Conservation (phyloP, 2,113 vertebrate species). For the Microtus oregoni region DNA sequence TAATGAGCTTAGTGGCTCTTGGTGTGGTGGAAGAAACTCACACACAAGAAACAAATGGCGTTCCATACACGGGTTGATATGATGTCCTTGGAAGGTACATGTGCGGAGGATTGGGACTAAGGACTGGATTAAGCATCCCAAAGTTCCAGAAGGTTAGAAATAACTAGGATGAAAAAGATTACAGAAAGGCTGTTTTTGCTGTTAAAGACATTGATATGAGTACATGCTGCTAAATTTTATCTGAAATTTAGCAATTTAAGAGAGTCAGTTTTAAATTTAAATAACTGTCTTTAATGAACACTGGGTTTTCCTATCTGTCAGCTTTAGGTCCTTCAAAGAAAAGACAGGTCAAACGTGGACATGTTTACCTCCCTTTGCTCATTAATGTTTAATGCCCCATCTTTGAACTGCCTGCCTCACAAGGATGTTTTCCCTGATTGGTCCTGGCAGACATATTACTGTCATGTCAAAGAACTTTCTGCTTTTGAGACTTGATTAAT, state of each 20-base stretch:
- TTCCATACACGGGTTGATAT: neutral
- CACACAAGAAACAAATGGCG: neutral
- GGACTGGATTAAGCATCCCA: neutral
- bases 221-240: constrained; percentile 58
- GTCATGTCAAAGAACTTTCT: constrained; percentile 62
- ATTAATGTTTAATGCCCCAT: constrained; percentile 65
- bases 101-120: neutral
- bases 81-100: neutral
- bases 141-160: neutral
- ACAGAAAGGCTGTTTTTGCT: neutral
- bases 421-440: constrained; percentile 68
- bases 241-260: constrained; percentile 50
- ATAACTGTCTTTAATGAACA: constrained; percentile 67
- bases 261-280: constrained; percentile 71
- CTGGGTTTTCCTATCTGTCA: neutral
- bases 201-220: constrained; percentile 40
- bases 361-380: constrained; percentile 63
- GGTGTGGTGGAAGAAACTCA: neutral
- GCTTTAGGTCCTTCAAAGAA: constrained; percentile 54
- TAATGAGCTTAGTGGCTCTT: neutral
- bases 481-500: constrained; percentile 62
- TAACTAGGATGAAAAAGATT: neutral
- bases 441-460: constrained; percentile 65
- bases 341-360: constrained; percentile 51
- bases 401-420: constrained; percentile 52